Base-by-base conservation (phyloP, 2,113 vertebrate genomes). In the Erpornis zantholeuca region DNA sequence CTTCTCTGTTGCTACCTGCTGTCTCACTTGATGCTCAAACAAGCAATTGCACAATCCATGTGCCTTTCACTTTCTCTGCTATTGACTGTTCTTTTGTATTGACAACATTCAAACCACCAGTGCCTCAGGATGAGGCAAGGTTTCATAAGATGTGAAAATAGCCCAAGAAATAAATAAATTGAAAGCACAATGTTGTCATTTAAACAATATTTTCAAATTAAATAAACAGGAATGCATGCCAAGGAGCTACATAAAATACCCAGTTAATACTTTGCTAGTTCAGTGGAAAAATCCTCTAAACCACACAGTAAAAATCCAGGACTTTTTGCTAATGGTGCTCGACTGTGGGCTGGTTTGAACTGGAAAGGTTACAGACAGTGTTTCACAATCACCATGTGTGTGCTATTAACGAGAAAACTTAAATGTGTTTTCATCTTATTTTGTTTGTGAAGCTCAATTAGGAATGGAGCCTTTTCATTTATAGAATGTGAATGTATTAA, bases 361-460 rank as follows among this genome's bases (percentile, higher is more conserved):
- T 92, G 92, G 90, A 96, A 93, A 70, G 66, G 69, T 85, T 95
- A 68, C 81, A 91, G 90, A 76, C 91, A 53, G 45, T 57, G 23
- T 96, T 97, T 96, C 91, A 83, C 93, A 96, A 96, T 77, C 49
- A 10, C 89, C 89, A 91, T 96, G 82, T 96, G 96, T 71, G 76
- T 76, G 63, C 79, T 77, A 70, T 96, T 94, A 96, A 90, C 42
- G 25, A 72, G 82, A 57, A 82, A 88, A 86, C 66, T 88, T 83
- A 76, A 95, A 82, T 94, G 90, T 82, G 89, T 93, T 97, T 94
- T 91, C 68, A 18, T 96, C 90, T 92, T 38, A 47, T 18, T 95
- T 86, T 77, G 89, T 93, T 88, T 92, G 86, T 93, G 94, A 93
- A 89, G 93, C 92, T 92, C 66, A 91, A 52, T 97, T 91, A 88